phyloP scores from a whole-genome alignment of 2,888 invertebrate species.

The Podabrus alpinus region DNA sequence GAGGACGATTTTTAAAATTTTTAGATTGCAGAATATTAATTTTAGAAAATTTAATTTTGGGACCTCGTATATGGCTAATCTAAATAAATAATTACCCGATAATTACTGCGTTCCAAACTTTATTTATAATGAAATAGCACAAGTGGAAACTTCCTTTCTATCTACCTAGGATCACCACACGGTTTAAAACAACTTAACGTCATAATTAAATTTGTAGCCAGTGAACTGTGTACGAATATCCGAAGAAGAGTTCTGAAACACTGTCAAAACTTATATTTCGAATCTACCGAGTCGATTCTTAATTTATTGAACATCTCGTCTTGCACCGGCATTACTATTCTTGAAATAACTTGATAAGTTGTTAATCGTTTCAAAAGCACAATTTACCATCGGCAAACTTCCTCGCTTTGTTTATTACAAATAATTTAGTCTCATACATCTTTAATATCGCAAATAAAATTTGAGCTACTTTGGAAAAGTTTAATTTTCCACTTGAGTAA shows the following conservation, averaged over 20 bases:
- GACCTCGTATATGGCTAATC: neutral
- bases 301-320: slow-evolving; percentile 9
- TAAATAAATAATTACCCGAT: neutral
- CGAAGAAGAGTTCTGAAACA: slow-evolving; percentile 2
- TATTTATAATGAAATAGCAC: neutral
- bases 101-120: neutral
- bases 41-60: neutral
- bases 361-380: neutral
- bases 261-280: slow-evolving; percentile 7
- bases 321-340: neutral
- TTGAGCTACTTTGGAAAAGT: neutral
- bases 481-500: neutral
- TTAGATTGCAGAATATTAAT: neutral
- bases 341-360: neutral
- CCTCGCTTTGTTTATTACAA: neutral
- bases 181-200: slow-evolving; percentile 16
- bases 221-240: slow-evolving; percentile 7
- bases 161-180: neutral
- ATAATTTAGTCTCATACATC: neutral
- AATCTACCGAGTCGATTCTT: neutral
- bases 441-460: neutral
- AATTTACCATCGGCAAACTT: neutral
- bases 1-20: neutral
- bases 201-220: slow-evolving; percentile 19
- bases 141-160: neutral